Evolutionary conservation across 2,113 vertebrate species (phyloP).

Genomic region (Corythornis vintsioides): DNA sequence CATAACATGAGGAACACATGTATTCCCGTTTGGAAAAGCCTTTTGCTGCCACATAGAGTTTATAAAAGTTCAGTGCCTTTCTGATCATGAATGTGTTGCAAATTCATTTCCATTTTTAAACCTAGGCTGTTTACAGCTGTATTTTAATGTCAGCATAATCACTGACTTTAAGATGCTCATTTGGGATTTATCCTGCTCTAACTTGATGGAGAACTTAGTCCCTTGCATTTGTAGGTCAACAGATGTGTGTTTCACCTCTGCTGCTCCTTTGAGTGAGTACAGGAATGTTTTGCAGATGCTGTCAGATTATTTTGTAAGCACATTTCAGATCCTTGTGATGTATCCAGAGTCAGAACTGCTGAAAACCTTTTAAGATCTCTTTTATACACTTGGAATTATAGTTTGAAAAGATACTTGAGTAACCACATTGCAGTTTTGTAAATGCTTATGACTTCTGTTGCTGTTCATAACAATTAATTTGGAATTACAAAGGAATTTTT

Average conservation of each 20-base stretch:
- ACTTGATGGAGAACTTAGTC: not conserved
- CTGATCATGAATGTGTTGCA: not conserved
- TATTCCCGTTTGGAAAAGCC: not conserved
- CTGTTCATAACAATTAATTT: not conserved
- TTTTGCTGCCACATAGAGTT: conserved; percentile 2
- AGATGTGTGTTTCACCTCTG: conserved; percentile 29
- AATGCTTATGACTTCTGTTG: not conserved
- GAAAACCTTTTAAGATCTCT: not conserved
- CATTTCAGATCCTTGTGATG: not conserved
- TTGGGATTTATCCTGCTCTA: conserved; percentile 18
- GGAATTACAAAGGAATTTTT: not conserved
- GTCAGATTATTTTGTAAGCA: not conserved
- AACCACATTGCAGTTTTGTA: not conserved
- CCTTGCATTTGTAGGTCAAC: conserved; percentile 12
- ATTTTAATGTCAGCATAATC: not conserved
- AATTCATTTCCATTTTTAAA: not conserved
- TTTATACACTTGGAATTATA: not conserved
- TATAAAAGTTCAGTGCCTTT: conserved; percentile 12
- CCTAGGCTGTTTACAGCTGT: not conserved
- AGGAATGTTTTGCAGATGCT: not conserved
- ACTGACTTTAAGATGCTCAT: not conserved
- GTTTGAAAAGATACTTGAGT: not conserved
- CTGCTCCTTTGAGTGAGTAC: not conserved
- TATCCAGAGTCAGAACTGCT: not conserved
- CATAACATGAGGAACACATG: not conserved